These are phyloP conservation scores for Argentina silus DNA, from an alignment of 2,797 vertebrate genomes.

Conservation along the genomic window DNA sequence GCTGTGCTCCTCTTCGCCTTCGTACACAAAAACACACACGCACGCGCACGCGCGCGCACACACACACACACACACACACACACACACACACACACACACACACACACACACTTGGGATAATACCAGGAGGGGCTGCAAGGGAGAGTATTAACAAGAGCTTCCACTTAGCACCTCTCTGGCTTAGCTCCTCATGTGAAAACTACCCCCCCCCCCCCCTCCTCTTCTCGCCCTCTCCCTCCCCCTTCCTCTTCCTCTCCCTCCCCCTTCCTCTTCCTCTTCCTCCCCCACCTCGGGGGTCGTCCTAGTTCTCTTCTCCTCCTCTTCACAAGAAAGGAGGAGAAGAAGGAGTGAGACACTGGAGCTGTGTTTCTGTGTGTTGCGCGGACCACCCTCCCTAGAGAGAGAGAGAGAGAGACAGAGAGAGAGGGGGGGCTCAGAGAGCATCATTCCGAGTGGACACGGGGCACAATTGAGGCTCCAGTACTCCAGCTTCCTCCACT, in stretches of 20 bases:
- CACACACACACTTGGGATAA: slow-evolving; percentile 36
- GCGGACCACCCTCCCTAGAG: neutral
- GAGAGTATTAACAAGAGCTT: slow-evolving; percentile 61
- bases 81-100: slow-evolving; percentile 12
- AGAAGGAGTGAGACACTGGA: neutral
- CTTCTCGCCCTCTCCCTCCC: slow-evolving; percentile 19
- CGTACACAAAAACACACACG: slow-evolving; percentile 1
- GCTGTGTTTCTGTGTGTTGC: slow-evolving; percentile 47
- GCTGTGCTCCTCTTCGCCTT: slow-evolving; percentile 3
- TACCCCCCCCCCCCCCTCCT: slow-evolving; percentile 15
- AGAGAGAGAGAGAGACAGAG: neutral
- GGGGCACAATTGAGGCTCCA: slow-evolving; percentile 64
- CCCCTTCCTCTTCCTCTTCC: slow-evolving; percentile 36
- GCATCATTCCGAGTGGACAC: slow-evolving; percentile 70
- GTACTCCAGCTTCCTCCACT: slow-evolving; percentile 46
- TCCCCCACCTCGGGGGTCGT: slow-evolving; percentile 47
- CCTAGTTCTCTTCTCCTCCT: slow-evolving; percentile 35
- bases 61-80: slow-evolving; percentile 8
- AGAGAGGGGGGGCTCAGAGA: slow-evolving; percentile 24
- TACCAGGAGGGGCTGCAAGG: slow-evolving; percentile 54
- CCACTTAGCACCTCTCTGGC: slow-evolving; percentile 46
- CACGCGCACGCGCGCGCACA: neutral
- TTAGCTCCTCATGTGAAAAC: slow-evolving; percentile 59
- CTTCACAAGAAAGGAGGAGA: slow-evolving; percentile 41
- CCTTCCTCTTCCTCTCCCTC: slow-evolving; percentile 24